A percentile compares a stretch with the other conserved stretches of the same genome.
Evolutionary conservation across 1,140 invertebrate species (phyloP).

Genomic region (Nylanderia fulva): DNA sequence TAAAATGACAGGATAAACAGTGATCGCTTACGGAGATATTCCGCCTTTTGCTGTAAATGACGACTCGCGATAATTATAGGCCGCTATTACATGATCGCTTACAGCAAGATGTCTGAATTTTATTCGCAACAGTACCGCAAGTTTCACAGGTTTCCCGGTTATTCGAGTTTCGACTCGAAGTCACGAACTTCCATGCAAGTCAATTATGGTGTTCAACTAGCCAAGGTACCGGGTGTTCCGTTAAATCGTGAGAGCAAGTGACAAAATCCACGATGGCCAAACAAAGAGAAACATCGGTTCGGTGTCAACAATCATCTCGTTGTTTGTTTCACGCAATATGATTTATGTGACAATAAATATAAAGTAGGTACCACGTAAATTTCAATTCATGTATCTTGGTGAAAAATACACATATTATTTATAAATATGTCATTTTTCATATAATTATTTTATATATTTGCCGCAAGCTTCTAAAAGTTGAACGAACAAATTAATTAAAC

Average conservation of each 20-base stretch:
- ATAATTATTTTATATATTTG: background rate
- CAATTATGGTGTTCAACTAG: slow-evolving; percentile 83
- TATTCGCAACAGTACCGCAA: slow-evolving; percentile 66
- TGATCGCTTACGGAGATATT: slow-evolving; percentile 5
- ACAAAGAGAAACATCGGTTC: slow-evolving; percentile 15
- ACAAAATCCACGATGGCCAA: slow-evolving; percentile 74
- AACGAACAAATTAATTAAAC: background rate
- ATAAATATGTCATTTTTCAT: background rate
- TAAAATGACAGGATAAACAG: background rate
- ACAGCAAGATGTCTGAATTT: slow-evolving; percentile 35
- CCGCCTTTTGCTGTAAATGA: slow-evolving; percentile 2
- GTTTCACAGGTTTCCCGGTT: slow-evolving; percentile 38
- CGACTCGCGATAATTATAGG: slow-evolving; percentile 35
- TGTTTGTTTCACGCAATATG: background rate
- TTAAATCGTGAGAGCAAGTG: slow-evolving; percentile 76
- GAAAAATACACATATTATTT: background rate
- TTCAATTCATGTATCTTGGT: background rate
- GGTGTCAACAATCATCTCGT: background rate
- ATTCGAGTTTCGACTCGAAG: slow-evolving; percentile 73
- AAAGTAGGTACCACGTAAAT: background rate
- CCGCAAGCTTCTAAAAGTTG: background rate
- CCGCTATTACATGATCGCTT: slow-evolving; percentile 27
- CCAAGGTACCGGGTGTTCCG: slow-evolving; percentile 79
- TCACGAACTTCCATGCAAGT: slow-evolving; percentile 76
- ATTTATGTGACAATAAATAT: background rate